Percentiles rank a stretch among this genome's conserved stretches.
Evolutionary conservation across 2,888 invertebrate genomes (phyloP).

Genomic region (Drosophila limbata): DNA sequence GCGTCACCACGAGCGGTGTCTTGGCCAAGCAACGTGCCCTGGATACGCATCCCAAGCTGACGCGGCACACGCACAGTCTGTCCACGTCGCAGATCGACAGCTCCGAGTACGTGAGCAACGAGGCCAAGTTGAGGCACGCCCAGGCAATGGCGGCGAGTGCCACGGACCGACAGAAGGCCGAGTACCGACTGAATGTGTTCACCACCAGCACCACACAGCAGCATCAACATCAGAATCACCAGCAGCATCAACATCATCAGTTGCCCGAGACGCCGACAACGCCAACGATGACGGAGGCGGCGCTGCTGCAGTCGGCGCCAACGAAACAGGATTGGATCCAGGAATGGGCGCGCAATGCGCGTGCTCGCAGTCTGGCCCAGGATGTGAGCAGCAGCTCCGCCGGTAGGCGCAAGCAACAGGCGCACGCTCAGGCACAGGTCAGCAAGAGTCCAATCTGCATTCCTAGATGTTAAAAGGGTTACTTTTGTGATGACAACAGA

Average conservation of each 20-base stretch:
- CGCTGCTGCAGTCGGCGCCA: constrained; percentile 83
- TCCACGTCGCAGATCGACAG: constrained; percentile 90
- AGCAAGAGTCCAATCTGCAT: constrained; percentile 6
- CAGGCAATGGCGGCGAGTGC: constrained; percentile 75
- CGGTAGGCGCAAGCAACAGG: constrained; percentile 66
- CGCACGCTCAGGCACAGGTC: constrained; percentile 65
- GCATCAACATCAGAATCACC: constrained; percentile 39
- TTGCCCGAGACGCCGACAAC: constrained; percentile 80
- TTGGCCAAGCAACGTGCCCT: constrained; percentile 87
- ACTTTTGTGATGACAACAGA: neutral
- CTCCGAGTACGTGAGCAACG: constrained; percentile 87
- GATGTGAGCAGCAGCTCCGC: constrained; percentile 62
- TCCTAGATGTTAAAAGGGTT: neutral
- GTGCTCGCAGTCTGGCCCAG: constrained; percentile 84
- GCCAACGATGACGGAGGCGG: constrained; percentile 76
- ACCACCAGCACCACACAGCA: constrained; percentile 77
- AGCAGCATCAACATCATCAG: constrained; percentile 54
- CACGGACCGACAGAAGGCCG: constrained; percentile 85
- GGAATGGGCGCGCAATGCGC: constrained; percentile 88
- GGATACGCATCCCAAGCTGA: constrained; percentile 83
- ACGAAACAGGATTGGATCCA: constrained; percentile 87
- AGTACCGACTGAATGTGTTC: constrained; percentile 85
- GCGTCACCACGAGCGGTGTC: constrained; percentile 90
- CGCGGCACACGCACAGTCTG: constrained; percentile 87
- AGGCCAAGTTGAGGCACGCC: constrained; percentile 79